Conservation (phyloP, 2,113 vertebrate genomes). For the Redunca redunca region DNA sequence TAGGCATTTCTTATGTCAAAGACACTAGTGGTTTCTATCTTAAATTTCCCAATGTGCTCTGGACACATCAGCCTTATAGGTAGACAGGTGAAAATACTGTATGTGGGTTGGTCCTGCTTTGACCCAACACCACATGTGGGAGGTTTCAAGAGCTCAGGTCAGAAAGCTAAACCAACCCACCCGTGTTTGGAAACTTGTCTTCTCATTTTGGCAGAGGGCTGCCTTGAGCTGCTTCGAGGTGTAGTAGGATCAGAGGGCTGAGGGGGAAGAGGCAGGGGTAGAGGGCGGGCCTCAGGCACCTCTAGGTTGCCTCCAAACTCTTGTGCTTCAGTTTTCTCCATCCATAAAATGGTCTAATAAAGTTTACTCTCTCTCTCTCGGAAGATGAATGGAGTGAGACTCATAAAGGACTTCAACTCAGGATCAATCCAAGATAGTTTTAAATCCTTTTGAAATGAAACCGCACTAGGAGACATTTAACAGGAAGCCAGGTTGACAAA, state of each 20-base stretch:
- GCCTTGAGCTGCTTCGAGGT: fast-evolving
- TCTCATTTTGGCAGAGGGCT: neutral
- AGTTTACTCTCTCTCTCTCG: neutral
- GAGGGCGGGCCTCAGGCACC: neutral
- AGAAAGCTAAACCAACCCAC: neutral
- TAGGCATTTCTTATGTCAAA: neutral
- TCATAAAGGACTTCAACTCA: neutral
- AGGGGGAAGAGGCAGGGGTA: neutral
- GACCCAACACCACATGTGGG: neutral
- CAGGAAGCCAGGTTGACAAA: neutral
- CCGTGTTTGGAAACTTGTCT: neutral
- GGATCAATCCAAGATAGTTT: neutral
- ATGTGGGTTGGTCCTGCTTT: neutral
- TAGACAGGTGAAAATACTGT: slow-evolving; percentile 12
- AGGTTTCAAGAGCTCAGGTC: neutral
- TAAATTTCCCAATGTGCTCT: slow-evolving; percentile 38
- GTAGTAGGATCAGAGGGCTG: neutral
- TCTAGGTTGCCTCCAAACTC: neutral
- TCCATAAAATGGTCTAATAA: neutral
- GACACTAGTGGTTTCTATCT: slow-evolving; percentile 40
- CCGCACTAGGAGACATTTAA: neutral
- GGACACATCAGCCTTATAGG: neutral
- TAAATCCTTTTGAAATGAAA: neutral
- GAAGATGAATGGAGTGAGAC: neutral
- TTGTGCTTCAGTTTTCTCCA: neutral